Conservation (phyloP, 2,797 vertebrate genomes). For the Pagetopsis macropterus region DNA sequence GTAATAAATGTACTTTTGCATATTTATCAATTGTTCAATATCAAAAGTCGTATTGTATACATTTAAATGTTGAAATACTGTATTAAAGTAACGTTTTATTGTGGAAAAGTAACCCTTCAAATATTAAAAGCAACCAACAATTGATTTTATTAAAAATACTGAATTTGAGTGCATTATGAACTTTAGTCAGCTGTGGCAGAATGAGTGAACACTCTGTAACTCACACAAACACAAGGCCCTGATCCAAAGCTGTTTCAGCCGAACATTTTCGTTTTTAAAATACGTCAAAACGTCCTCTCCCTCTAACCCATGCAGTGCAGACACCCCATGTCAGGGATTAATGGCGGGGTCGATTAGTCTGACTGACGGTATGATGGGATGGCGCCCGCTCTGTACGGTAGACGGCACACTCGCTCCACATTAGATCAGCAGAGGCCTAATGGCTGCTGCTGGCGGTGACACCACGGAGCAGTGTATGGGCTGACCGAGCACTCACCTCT, state of each 20-base stretch:
- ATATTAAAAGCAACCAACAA: background rate
- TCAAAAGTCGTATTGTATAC: background rate
- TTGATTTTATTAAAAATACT: background rate
- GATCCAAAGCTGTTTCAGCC: background rate
- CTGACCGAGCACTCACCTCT: slow-evolving; percentile 85
- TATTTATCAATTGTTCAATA: background rate
- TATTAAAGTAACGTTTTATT: background rate
- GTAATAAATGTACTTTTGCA: too few species aligned
- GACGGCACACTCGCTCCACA: slow-evolving; percentile 81
- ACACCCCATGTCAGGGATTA: background rate
- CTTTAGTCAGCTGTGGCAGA: background rate
- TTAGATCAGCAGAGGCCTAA: slow-evolving; percentile 67
- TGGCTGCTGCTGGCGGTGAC: slow-evolving; percentile 67
- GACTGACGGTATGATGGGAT: slow-evolving; percentile 14
- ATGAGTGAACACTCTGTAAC: background rate
- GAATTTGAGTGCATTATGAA: background rate
- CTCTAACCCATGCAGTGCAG: background rate
- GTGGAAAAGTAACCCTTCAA: background rate
- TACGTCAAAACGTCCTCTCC: slow-evolving; percentile 1
- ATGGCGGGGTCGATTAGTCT: slow-evolving; percentile 32
- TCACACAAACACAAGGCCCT: background rate
- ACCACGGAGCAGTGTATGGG: slow-evolving; percentile 52
- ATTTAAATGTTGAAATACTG: background rate
- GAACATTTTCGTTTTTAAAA: background rate
- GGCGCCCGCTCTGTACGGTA: slow-evolving; percentile 63